Evolutionary conservation across 1,140 invertebrate genomes (phyloP), one percentile per base, ranked within the genome.

Genomic region (Caenorhabditis tropicalis): DNA sequence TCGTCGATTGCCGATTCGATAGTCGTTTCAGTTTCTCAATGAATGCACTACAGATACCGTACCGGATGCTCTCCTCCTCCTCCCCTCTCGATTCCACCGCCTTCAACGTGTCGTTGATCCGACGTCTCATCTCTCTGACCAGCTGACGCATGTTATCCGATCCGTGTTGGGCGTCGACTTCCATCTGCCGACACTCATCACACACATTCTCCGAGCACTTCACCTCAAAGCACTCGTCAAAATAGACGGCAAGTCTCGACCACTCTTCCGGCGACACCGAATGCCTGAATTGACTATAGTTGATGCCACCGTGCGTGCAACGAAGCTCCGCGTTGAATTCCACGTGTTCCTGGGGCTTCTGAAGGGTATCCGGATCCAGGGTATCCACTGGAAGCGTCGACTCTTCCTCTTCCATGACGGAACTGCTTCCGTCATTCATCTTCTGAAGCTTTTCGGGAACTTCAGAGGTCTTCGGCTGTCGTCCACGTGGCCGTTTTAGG

Each of bases 281-380:
- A 10, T 43, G 65, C 27, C 65, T 74, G 65, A 74, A 74, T 74
- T 74, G 65, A 74, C 19, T 74, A 24, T 43, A 74, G 15, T 74
- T 74, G 19, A 74, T 24, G 7, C 65, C 36, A 10, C 65, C 65
- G n/a, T 74, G 65, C 21, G 36, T 3, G n/a, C 65, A 74, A 12
- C 65, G 65, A 46, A 74, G 65, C n/a, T 74, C 65, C 7, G 36
- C 43, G 24, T 74, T 74, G 36, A 74, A 74, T 74, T 74, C 65
- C n/a, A 74, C 33, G 9, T 43, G 43, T 36, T 74, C 65, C 12
- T 33, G 10, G 10, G n/a, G 2, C 19, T 3, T 16, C 7, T n/a
- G n/a, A n/a, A n/a, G n/a, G n/a, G n/a, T n/a, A n/a, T 74, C 65
- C 24, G 58, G 29, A 65, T 65, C 24, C 2, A 65, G 4, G 2